These are phyloP conservation scores for Sarcophaga carnaria DNA, from an alignment of 2,888 invertebrate genomes.

Conservation along the genomic window DNA sequence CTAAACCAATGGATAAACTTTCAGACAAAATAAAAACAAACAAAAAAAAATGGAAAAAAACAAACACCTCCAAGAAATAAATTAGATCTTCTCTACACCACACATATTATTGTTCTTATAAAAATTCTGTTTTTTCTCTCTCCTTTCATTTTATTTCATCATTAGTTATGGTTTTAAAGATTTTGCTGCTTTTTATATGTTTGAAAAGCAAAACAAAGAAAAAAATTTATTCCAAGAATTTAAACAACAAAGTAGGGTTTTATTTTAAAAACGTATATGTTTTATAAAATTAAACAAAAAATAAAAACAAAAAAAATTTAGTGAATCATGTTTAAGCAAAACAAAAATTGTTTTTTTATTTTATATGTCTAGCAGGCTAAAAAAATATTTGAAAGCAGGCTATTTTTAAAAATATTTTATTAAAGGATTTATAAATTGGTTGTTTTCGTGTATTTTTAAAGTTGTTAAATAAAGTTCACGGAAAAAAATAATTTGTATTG, in stretches of 20 bases:
- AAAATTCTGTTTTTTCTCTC: conserved; percentile 3
- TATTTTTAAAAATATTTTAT: neutral
- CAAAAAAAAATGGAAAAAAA: too few relatives aligned
- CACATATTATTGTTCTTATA: conserved; percentile 14
- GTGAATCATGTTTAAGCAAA: conserved; percentile 24
- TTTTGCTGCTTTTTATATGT: neutral
- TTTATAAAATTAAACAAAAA: neutral
- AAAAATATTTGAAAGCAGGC: neutral
- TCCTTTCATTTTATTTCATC: conserved; percentile 34
- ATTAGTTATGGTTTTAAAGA: conserved; percentile 54
- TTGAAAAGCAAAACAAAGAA: conserved; percentile 7
- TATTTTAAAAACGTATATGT: neutral
- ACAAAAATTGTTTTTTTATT: too few relatives aligned
- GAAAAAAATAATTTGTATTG: neutral
- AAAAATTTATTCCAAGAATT: conserved; percentile 42
- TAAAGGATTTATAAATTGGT: neutral
- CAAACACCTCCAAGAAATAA: conserved; percentile 5
- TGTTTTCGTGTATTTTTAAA: neutral
- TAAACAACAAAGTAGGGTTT: neutral
- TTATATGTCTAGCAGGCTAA: neutral
- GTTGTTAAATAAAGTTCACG: neutral
- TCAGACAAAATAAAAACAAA: neutral
- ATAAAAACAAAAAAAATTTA: conserved; percentile 1
- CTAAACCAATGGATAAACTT: neutral
- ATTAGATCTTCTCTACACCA: conserved; percentile 7